Evolutionary conservation across 2,113 vertebrate species (phyloP), one percentile per base, ranked within the genome.

Genomic region (Guaruba guarouba): DNA sequence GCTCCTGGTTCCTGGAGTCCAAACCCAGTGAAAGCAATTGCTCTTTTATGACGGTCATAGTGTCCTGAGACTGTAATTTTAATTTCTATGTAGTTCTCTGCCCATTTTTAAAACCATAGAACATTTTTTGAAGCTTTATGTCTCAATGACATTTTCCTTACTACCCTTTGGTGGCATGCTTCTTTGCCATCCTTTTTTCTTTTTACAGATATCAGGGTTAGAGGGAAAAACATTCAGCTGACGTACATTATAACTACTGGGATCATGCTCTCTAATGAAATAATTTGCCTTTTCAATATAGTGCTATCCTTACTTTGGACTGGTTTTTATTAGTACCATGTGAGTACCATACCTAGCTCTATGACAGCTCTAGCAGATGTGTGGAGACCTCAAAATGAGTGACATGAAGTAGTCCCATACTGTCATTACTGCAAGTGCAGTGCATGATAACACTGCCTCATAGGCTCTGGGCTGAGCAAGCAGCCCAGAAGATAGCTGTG

Each of bases 361-460:
- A 70, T 29, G 35, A 55, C 4, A 94, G 33, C 41, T 63, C 46
- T 44, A 55, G 54, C 7, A 74, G 44, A 46, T 3, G 6, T 18
- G 29, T 17, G 22, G 22, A 75, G 7, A 61, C 14, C 22, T 59
- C 43, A 61, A 35, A 94, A 81, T 1, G 5, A 61, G 24, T 24
- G 49, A 17, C 9, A 51, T 35, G 59, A n/a, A 33, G 44, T 9
- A 73, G 43, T 33, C 20, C 59, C 54, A 59, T 13, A 29, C 5
- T 13, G 17, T 59, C 64, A 18, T 10, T 39, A 25, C 17, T 28
- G 14, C 37, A 59, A 41, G 13, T 1, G 11, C 6, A 3, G 3
- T 0, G 6, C 4, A 0, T 18, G 11, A 13, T 13, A 68, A 48
- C 1, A 1, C 22, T 55, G 76, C 29, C 23, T 55, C 20, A 8